Evolutionary conservation across 1,140 invertebrate species (phyloP), one percentile per base, ranked within the genome.

Genomic region (Drosophila triauraria): DNA sequence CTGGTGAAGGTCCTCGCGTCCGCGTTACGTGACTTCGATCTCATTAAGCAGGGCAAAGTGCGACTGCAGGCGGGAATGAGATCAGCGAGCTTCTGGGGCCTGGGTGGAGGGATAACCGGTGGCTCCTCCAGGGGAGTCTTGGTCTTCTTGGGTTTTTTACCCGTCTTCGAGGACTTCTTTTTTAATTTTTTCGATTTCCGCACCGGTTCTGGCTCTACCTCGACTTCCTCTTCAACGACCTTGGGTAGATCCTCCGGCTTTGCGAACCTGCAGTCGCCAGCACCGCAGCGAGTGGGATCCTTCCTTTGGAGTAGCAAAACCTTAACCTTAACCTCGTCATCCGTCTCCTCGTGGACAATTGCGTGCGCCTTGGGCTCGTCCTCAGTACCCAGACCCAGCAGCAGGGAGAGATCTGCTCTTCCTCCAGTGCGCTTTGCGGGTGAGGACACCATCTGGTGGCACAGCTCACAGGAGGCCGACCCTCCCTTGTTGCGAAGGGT

Each of bases 21-120:
- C 4, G 3, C 0, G 10, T 2, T 1, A 20, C 3, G 17, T 1
- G 3, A 1, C 13, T 51, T 51, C 2, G 3, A 4, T 10, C 7
- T 13, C 15, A 10, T 35, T 0, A 25, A 2, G 12, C 42, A 60
- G 6, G 7, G 43, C 15, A 48, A 40, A n/a, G 48, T 54, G 7
- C 30, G 44, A 42, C 63, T 60, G 30, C 74, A 78, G 1, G 1
- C 3, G 10, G 75, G 63, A 10, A 69, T 56, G 0, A 44, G 72
- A 59, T 77, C 63, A 2, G 48, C 10, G 0, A 76, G 30, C 12
- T 50, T 68, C 15, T 43, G 15, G 15, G 27, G 6, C 27, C 32
- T 47, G 3, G 17, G 8, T 1, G 23, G 15, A 8, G 13, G 30
- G 4, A 25, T 10, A 8, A 7, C 10, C 0, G 38, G 15, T 4